These are phyloP conservation scores for Diloba caeruleocephala DNA, from an alignment of 2,888 invertebrate species.

Conservation along the genomic window DNA sequence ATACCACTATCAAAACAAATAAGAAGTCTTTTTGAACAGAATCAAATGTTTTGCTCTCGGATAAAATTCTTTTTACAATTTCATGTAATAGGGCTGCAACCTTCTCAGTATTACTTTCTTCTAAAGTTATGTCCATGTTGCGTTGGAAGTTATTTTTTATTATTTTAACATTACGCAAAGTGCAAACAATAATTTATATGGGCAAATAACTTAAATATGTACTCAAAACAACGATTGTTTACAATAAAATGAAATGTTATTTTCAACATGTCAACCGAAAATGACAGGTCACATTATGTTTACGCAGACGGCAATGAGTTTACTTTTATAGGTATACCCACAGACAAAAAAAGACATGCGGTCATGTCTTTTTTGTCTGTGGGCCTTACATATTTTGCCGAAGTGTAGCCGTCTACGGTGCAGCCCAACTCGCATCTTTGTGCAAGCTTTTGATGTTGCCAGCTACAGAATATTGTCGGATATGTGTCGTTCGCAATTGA, in stretches of 20 bases:
- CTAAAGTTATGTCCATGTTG: conserved; percentile 67
- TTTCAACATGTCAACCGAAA: conserved; percentile 15
- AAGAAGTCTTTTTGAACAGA: conserved; percentile 76
- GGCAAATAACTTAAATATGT: conserved; percentile 3
- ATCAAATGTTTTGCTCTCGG: conserved; percentile 63
- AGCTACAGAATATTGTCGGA: no score
- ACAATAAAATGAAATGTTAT: conserved; percentile 44
- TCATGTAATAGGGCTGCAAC: conserved; percentile 68
- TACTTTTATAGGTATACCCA: no score
- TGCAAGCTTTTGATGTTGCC: no score
- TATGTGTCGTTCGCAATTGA: no score
- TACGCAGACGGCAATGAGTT: conserved; percentile 24
- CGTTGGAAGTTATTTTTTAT: conserved; percentile 7
- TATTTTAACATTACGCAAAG: background rate
- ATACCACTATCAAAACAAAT: conserved; percentile 71
- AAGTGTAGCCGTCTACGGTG: no score
- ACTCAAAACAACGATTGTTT: conserved; percentile 29
- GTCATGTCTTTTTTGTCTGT: no score
- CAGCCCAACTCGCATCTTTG: no score
- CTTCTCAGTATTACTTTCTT: conserved; percentile 76
- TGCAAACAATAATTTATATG: conserved; percentile 32
- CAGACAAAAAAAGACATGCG: no score
- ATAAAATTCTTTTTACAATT: conserved; percentile 63
- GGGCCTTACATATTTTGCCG: no score
- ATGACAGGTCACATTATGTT: conserved; percentile 30